Evolutionary conservation across 2,113 vertebrate genomes (phyloP).

Genomic region (Oryzias celebensis): DNA sequence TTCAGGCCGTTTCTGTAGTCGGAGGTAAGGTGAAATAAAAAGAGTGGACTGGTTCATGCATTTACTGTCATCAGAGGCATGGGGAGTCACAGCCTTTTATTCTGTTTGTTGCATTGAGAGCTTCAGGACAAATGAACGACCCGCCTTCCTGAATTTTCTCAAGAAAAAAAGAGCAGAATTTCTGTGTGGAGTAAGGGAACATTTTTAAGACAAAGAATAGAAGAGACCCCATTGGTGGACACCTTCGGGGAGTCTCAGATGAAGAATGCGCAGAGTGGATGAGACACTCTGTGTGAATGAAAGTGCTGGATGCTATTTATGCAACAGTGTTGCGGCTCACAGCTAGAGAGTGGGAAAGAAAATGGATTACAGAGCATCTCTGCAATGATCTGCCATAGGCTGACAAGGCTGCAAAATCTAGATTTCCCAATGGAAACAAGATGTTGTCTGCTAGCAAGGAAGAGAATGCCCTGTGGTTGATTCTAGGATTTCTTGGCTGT

Average conservation of each 20-base stretch:
- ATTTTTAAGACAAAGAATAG: constrained; percentile 54
- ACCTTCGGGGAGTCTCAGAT: constrained; percentile 58
- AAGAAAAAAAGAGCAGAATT: constrained; percentile 15
- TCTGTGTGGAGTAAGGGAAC: constrained; percentile 30
- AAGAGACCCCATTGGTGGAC: constrained; percentile 42
- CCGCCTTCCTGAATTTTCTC: constrained; percentile 47
- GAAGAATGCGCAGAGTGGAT: constrained; percentile 37
- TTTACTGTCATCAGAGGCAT: constrained; percentile 13
- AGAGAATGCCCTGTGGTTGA: constrained; percentile 20
- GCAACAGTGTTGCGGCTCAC: constrained; percentile 26
- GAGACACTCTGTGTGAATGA: constrained; percentile 32
- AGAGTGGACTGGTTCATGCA: constrained; percentile 4
- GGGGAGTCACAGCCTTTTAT: constrained; percentile 39
- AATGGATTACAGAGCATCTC: constrained; percentile 40
- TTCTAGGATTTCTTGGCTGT: constrained; percentile 24
- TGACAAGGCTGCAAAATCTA: constrained; percentile 36
- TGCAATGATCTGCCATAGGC: constrained; percentile 55
- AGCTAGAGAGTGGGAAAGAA: constrained; percentile 10
- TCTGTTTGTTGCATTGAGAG: constrained; percentile 24
- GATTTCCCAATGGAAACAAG: constrained; percentile 59
- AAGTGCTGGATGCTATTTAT: constrained; percentile 22
- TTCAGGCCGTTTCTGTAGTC: constrained; percentile 86
- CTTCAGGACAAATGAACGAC: constrained; percentile 43
- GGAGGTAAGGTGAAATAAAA: constrained; percentile 6
- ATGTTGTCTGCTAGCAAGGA: constrained; percentile 27